Conservation (phyloP, 2,888 invertebrate species). For the Fragum sueziense region DNA sequence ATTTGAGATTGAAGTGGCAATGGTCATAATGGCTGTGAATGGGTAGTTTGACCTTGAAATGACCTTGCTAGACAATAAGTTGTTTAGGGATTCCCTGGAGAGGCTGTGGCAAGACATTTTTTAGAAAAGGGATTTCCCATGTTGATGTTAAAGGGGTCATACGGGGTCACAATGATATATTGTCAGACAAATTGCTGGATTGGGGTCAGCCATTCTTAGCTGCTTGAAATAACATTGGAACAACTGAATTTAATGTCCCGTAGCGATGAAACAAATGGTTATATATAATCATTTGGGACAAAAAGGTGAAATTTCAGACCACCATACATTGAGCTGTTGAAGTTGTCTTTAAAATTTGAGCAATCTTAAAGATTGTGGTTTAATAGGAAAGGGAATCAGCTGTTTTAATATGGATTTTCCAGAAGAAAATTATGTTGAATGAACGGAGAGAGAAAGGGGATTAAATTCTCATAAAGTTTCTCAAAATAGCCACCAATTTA, state of each 20-base stretch:
- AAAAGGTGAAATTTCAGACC: too few species aligned
- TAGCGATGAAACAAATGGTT: too few species aligned
- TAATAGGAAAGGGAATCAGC: too few species aligned
- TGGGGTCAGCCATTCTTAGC: conserved; percentile 10
- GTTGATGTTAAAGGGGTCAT: conserved; percentile 23
- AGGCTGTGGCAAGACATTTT: conserved; percentile 17
- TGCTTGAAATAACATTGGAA: too few species aligned
- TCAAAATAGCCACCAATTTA: background rate
- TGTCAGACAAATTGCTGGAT: conserved; percentile 20
- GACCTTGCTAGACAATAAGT: conserved; percentile 7
- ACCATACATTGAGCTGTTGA: too few species aligned
- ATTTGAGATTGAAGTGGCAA: background rate
- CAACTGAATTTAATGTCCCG: too few species aligned
- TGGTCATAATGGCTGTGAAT: background rate
- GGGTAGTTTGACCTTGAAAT: conserved; percentile 14
- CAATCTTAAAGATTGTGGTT: too few species aligned
- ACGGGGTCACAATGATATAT: conserved; percentile 5
- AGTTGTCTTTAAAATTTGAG: too few species aligned
- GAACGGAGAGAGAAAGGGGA: background rate
- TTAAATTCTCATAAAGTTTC: conserved; percentile 1
- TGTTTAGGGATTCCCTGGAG: conserved; percentile 2
- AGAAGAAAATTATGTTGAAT: background rate
- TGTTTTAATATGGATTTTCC: background rate
- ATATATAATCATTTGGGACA: too few species aligned
- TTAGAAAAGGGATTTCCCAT: conserved; percentile 23